These are phyloP conservation scores for Apamea monoglypha DNA, from an alignment of 2,888 invertebrate genomes.

Conservation along the genomic window DNA sequence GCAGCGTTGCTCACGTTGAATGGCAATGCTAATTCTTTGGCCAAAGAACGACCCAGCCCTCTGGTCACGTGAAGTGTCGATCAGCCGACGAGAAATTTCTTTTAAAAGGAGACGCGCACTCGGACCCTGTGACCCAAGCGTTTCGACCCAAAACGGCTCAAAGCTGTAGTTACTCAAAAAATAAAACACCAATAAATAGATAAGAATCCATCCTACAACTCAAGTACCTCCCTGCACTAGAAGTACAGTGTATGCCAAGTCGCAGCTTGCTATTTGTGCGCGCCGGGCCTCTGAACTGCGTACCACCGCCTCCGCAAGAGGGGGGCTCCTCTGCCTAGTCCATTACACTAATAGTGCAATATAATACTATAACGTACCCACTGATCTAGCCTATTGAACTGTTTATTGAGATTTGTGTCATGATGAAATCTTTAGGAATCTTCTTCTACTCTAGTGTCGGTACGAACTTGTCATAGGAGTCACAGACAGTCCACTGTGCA, in stretches of 20 bases:
- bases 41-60: too few relatives aligned
- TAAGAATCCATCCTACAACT: constrained; percentile 33
- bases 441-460: not conserved
- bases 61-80: too few relatives aligned
- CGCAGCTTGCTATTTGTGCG: constrained; percentile 88
- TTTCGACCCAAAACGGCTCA: too few relatives aligned
- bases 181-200: not conserved
- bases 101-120: too few relatives aligned
- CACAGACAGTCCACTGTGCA: not conserved
- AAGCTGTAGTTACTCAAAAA: too few relatives aligned
- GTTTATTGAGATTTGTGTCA: constrained; percentile 53
- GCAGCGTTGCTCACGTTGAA: too few relatives aligned
- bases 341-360: constrained; percentile 60
- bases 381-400: constrained; percentile 51
- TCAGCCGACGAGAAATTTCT: too few relatives aligned
- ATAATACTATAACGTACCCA: constrained; percentile 45
- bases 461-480: not conserved
- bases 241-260: constrained; percentile 86
- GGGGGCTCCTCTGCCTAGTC: constrained; percentile 44
- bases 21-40: too few relatives aligned
- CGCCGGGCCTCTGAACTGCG: constrained; percentile 84
- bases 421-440: not conserved
- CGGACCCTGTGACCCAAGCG: too few relatives aligned
- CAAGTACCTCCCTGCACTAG: constrained; percentile 80
- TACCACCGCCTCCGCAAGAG: constrained; percentile 63